Percentiles rank a stretch among this genome's conserved stretches.
Conservation (phyloP, 2,888 invertebrate species). For the Melipona bicolor region DNA sequence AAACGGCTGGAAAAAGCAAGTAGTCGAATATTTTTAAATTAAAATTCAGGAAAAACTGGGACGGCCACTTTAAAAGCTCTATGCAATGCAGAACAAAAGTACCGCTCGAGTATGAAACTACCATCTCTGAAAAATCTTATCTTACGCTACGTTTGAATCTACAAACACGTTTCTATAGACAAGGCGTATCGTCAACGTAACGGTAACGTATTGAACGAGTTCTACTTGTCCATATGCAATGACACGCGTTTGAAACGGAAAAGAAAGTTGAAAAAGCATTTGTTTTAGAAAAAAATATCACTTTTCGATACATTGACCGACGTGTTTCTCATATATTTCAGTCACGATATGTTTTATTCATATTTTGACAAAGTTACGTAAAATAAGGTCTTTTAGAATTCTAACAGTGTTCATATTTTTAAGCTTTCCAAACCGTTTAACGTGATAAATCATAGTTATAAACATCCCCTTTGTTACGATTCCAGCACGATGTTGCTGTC, state of each 20-base stretch:
- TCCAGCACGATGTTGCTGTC: slow-evolving; percentile 47
- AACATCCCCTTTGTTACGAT: slow-evolving; percentile 39
- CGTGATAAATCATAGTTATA: slow-evolving; percentile 26
- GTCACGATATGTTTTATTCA: neutral
- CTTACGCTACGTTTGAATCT: slow-evolving; percentile 37
- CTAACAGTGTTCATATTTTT: neutral
- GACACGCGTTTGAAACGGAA: neutral
- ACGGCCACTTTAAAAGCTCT: slow-evolving; percentile 59
- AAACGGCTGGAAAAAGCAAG: slow-evolving; percentile 24
- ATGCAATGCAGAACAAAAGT: slow-evolving; percentile 43
- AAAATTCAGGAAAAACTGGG: slow-evolving; percentile 64
- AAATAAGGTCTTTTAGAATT: neutral
- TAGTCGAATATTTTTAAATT: slow-evolving; percentile 56
- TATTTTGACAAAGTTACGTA: neutral
- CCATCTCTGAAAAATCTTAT: slow-evolving; percentile 64
- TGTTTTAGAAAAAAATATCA: neutral
- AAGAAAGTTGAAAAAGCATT: neutral
- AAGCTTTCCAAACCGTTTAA: neutral
- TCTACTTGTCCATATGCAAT: slow-evolving; percentile 27
- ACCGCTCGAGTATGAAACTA: slow-evolving; percentile 47
- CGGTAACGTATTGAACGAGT: slow-evolving; percentile 62
- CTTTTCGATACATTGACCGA: neutral
- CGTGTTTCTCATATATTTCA: neutral
- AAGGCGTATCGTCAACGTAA: slow-evolving; percentile 12
- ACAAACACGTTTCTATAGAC: slow-evolving; percentile 31